Conservation (phyloP, 2,888 invertebrate species). For the Flexamia atlantica region DNA sequence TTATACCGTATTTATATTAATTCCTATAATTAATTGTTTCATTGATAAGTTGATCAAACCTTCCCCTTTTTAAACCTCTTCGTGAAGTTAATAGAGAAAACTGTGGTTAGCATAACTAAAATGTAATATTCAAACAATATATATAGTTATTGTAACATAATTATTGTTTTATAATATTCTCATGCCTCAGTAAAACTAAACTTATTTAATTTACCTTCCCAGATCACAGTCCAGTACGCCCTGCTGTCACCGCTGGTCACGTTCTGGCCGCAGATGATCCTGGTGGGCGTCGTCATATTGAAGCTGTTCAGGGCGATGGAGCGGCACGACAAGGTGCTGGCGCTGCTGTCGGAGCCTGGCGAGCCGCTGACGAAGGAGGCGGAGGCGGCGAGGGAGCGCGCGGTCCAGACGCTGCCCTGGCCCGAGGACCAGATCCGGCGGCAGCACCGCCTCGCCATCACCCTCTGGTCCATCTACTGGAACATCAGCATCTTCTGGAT, state of each 20-base stretch:
- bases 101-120: too few species aligned
- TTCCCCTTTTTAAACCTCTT: too few species aligned
- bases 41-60: too few species aligned
- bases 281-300: background rate
- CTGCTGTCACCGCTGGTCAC: slow-evolving; percentile 8
- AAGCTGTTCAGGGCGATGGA: slow-evolving; percentile 32
- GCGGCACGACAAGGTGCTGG: background rate
- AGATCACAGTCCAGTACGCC: slow-evolving; percentile 10
- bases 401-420: slow-evolving; percentile 13
- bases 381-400: background rate
- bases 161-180: too few species aligned
- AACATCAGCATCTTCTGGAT: slow-evolving; percentile 39
- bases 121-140: too few species aligned
- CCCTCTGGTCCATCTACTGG: slow-evolving; percentile 39
- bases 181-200: too few species aligned
- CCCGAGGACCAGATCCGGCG: background rate
- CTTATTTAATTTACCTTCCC: too few species aligned
- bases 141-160: too few species aligned
- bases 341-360: background rate
- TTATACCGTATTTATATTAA: too few species aligned
- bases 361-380: background rate
- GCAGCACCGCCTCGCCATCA: slow-evolving; percentile 23
- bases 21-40: too few species aligned
- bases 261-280: background rate
- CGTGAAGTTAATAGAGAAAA: too few species aligned